Conservation (phyloP, 1,140 invertebrate species). For the Caenorhabditis remanei region DNA sequence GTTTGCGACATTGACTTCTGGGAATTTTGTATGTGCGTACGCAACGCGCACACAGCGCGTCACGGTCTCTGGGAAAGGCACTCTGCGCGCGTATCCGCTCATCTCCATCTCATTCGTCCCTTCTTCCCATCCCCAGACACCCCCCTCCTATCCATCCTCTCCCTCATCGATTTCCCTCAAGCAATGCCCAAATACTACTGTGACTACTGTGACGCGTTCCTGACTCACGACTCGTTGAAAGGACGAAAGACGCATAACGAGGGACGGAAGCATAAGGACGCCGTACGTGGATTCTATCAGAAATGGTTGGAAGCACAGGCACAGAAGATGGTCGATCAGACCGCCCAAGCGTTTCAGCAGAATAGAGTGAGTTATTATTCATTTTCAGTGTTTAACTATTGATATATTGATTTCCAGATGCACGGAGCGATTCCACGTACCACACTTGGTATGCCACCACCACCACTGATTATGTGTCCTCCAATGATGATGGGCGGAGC, state of each 20-base stretch:
- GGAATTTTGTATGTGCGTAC: no score
- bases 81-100: no score
- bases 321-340: constrained; percentile 93
- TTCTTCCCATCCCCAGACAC: no score
- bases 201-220: constrained; percentile 98
- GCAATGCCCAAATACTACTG: constrained; percentile 89
- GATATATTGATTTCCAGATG: no score
- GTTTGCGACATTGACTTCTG: no score
- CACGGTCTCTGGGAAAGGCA: no score
- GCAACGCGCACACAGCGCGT: no score
- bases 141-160: no score
- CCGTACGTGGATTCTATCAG: constrained; percentile 98
- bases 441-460: background rate
- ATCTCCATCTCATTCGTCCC: no score
- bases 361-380: background rate
- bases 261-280: constrained; percentile 98
- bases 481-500: background rate
- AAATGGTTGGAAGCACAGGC: constrained; percentile 99
- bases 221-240: constrained; percentile 98
- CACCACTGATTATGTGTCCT: background rate
- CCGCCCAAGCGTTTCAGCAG: constrained; percentile 81
- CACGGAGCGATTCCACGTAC: background rate
- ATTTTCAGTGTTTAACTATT: no score
- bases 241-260: constrained; percentile 99
- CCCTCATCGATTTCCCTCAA: no score